Evolutionary conservation across 2,888 invertebrate genomes (phyloP), one percentile per base, ranked within the genome.

Genomic region (Zygothrica quintamaculata): DNA sequence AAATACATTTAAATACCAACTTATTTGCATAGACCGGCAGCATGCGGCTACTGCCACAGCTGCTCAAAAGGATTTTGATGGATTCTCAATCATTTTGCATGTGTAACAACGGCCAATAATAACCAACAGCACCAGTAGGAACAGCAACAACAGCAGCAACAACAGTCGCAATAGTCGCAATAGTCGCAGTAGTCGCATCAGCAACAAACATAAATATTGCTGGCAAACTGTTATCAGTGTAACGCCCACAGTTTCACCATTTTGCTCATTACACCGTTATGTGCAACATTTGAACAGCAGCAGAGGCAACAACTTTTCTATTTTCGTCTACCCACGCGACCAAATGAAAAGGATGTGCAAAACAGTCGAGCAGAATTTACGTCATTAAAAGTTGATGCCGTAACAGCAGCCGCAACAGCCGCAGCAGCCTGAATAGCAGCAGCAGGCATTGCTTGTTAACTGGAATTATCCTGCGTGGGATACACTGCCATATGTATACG

Each of bases 71-170:
- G 64, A 70, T 64, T 77, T 69, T 77, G 84, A 84, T 77, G 69
- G 84, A 86, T 80, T 78, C 65, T 67, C 81, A 71, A 77, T 75
- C 73, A 80, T 86, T 86, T 80, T 69, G 79, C 87, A 80, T 84
- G 70, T 65, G 75, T 57, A 74, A 84, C 84, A 53, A 29, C 26
- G 39, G 22, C 13, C 60, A 60, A 65, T 65, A 73, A 76, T 68
- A 72, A 67, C 47, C 64, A 44, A 42, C 53, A 50, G 16, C 16
- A 37, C 33, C n/a, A 15, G 3, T 40, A 15, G 7, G 3, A 8
- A 18, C 18, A n/a, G 31, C 44, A n/a, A n/a, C 44, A 9, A 2
- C 29, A 12, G n/a, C 29, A 29, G 29, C 29, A 7, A 29, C 26
- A n/a, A n/a, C n/a, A n/a, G n/a, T n/a, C n/a, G n/a, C n/a, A n/a